phyloP scores from a whole-genome alignment of 1,140 invertebrate genomes.

The Popillia japonica region DNA sequence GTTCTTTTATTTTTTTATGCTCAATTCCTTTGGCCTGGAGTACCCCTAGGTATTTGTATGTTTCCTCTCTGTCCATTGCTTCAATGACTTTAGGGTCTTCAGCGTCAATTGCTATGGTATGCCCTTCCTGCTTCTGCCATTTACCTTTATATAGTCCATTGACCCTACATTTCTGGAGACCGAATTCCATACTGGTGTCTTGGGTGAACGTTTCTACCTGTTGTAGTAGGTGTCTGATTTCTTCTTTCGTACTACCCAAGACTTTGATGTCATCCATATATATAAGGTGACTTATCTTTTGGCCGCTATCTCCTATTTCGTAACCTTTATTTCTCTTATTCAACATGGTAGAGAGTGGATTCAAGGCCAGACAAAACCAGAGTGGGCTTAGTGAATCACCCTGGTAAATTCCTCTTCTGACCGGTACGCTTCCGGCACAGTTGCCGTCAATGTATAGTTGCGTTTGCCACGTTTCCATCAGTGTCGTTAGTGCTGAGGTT shows the following conservation, averaged over 20 bases:
- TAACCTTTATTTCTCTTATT: neutral
- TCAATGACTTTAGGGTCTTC: neutral
- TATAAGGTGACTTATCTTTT: neutral
- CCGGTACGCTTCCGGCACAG: neutral
- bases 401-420: constrained; percentile 15
- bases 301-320: neutral
- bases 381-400: neutral
- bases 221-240: neutral
- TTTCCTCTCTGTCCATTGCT: neutral
- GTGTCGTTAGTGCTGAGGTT: neutral
- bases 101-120: neutral
- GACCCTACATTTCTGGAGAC: neutral
- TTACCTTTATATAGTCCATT: neutral
- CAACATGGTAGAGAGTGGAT: constrained; percentile 18
- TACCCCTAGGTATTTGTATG: constrained; percentile 30
- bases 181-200: constrained; percentile 25
- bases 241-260: neutral
- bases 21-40: neutral
- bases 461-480: neutral
- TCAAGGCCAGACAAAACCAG: constrained; percentile 9
- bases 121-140: neutral
- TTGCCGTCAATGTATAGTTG: neutral
- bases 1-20: neutral
- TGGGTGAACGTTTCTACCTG: constrained; percentile 6
- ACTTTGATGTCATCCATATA: constrained; percentile 1